Base-by-base conservation (phyloP, 2,888 invertebrate genomes). In the Conops quadrifasciatus region DNA sequence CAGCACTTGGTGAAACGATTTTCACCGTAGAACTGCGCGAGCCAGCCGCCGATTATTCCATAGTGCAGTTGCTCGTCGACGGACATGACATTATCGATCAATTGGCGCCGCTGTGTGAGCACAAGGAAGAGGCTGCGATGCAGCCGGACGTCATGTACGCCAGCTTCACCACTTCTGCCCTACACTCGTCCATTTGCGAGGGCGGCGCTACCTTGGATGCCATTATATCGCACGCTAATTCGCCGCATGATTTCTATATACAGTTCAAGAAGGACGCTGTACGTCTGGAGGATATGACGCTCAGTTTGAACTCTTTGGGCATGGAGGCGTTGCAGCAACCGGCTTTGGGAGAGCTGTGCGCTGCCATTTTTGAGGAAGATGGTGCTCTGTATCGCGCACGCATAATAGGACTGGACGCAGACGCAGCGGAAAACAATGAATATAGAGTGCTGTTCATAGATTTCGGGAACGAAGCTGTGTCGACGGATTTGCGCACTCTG, bases 311-410 rank as follows among this genome's bases (percentile, higher is more conserved):
- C 69, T 73, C 72, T n/a, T 70, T 60, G 64, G 75, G 71, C 49
- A 75, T 77, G 76, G 78, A 77, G 5, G 63, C 63, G 5, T 51
- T 78, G 19, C 62, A 75, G 60, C 65, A 72, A 15, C 68, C 76
- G 1, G 19, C 62, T 9, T 63, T 74, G 43, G 80, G 89, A 65
- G 90, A 91, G 0, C 76, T 91, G 0, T 93, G 92, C 77, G 88
- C 90, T 30, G 96, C 96, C 0, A 91, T 92, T 77, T 97, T 93
- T 83, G 88, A 90, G 0, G 91, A 90, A 0, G 95, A 97, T 82
- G 90, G 91, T 5, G 89, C 90, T 73, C 97, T 96, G 94, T 98
- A 97, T 84, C 89, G 98, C 72, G 97, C 95, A 0, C 91, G 91
- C 80, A 91, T 97, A 11, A n/a, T n/a, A n/a, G n/a, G n/a, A n/a